These are phyloP conservation scores for Diplolepis rosae DNA, from an alignment of 2,888 invertebrate genomes.

Conservation along the genomic window DNA sequence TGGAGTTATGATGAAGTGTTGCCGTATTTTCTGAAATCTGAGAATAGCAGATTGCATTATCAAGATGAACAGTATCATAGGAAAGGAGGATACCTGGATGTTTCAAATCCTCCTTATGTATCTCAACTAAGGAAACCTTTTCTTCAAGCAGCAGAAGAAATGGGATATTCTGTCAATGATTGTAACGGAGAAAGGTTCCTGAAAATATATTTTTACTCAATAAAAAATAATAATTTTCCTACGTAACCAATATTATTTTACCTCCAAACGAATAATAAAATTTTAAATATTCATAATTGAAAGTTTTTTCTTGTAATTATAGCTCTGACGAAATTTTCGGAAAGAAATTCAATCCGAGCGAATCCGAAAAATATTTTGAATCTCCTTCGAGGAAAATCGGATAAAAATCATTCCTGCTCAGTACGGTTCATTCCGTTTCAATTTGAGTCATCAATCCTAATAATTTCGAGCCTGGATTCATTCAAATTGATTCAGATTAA, in stretches of 20 bases:
- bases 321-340: too few relatives aligned
- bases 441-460: too few relatives aligned
- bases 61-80: conserved; percentile 77
- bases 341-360: too few relatives aligned
- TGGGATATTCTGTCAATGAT: conserved; percentile 82
- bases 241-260: background rate
- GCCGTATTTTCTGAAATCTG: conserved; percentile 87
- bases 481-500: too few relatives aligned
- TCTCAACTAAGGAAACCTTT: conserved; percentile 80
- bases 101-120: conserved; percentile 80
- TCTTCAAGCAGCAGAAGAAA: conserved; percentile 79
- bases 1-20: conserved; percentile 86
- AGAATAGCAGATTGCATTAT: conserved; percentile 75
- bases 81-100: conserved; percentile 80
- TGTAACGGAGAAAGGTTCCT: conserved; percentile 78
- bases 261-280: too few relatives aligned
- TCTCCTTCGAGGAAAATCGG: too few relatives aligned
- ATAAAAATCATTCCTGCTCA: too few relatives aligned
- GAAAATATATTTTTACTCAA: background rate
- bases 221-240: background rate
- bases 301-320: too few relatives aligned
- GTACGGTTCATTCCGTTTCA: too few relatives aligned
- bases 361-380: too few relatives aligned
- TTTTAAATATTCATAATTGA: too few relatives aligned
- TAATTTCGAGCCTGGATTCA: too few relatives aligned